These are phyloP conservation scores for Calameuta idolon DNA, from an alignment of 2,888 invertebrate genomes.

Conservation along the genomic window DNA sequence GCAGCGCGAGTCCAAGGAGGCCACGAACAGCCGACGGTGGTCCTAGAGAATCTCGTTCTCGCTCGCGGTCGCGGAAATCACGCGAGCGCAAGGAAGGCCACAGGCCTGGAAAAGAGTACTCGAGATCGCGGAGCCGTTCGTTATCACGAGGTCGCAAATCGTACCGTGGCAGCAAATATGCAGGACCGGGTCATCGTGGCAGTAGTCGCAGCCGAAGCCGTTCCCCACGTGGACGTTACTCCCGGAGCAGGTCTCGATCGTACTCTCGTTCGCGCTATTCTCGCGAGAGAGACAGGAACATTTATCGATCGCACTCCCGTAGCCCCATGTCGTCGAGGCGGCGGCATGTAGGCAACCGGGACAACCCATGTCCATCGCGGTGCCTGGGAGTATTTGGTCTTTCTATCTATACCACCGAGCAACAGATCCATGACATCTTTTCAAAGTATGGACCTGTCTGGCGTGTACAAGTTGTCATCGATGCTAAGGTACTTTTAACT, in stretches of 20 bases:
- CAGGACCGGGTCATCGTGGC: constrained; percentile 53
- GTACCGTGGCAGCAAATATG: constrained; percentile 54
- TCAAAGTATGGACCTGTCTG: constrained; percentile 93
- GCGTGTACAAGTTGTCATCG: constrained; percentile 93
- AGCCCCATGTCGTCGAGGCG: constrained; percentile 87
- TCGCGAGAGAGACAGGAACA: constrained; percentile 72
- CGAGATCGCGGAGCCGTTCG: constrained; percentile 64
- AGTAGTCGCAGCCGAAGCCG: constrained; percentile 75
- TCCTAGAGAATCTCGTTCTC: constrained; percentile 59
- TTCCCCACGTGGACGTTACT: constrained; percentile 72
- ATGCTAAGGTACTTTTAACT: constrained; percentile 81
- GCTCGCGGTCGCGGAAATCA: constrained; percentile 63
- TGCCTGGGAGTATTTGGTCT: constrained; percentile 97
- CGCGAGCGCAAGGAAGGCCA: constrained; percentile 60
- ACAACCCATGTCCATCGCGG: constrained; percentile 87
- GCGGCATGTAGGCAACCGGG: constrained; percentile 83
- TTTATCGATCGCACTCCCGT: constrained; percentile 76
- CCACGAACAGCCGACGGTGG: constrained; percentile 54
- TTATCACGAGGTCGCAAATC: constrained; percentile 64
- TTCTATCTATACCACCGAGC: constrained; percentile 92
- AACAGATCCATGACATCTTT: constrained; percentile 92
- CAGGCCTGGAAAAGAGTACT: constrained; percentile 62
- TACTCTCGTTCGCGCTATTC: constrained; percentile 69
- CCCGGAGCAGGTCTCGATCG: constrained; percentile 75
- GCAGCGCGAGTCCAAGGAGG: constrained; percentile 59